phyloP scores from a whole-genome alignment of 2,113 vertebrate genomes.

The Microtus richardsoni region DNA sequence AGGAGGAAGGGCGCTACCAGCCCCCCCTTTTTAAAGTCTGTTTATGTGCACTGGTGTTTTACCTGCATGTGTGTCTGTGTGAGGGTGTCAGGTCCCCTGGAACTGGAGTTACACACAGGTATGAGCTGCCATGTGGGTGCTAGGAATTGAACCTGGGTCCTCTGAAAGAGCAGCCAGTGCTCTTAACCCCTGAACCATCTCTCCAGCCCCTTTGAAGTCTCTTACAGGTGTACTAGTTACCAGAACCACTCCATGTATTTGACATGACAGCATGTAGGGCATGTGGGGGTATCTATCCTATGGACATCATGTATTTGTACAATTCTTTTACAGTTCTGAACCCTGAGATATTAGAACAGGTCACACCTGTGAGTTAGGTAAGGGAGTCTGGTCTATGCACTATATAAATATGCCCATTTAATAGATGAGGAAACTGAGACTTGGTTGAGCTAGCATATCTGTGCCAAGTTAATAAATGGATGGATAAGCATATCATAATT shows the following conservation, averaged over 20 bases:
- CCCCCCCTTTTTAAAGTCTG: too few relatives aligned
- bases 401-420: background rate
- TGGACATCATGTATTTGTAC: too few relatives aligned
- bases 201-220: background rate
- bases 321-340: background rate
- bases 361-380: background rate
- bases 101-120: too few relatives aligned
- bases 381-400: background rate
- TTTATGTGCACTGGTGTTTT: too few relatives aligned
- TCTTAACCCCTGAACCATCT: too few relatives aligned
- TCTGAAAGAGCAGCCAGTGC: too few relatives aligned
- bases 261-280: background rate
- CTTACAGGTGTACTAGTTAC: background rate
- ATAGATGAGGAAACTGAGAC: background rate
- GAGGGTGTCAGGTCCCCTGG: too few relatives aligned
- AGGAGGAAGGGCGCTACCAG: background rate
- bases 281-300: background rate
- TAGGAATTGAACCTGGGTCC: too few relatives aligned
- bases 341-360: background rate
- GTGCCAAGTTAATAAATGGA: background rate
- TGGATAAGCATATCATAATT: background rate
- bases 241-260: background rate
- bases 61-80: too few relatives aligned
- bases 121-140: too few relatives aligned
- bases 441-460: background rate